Evolutionary conservation across 2,888 invertebrate species (phyloP), one percentile per base, ranked within the genome.

Genomic region (Diploptera punctata): DNA sequence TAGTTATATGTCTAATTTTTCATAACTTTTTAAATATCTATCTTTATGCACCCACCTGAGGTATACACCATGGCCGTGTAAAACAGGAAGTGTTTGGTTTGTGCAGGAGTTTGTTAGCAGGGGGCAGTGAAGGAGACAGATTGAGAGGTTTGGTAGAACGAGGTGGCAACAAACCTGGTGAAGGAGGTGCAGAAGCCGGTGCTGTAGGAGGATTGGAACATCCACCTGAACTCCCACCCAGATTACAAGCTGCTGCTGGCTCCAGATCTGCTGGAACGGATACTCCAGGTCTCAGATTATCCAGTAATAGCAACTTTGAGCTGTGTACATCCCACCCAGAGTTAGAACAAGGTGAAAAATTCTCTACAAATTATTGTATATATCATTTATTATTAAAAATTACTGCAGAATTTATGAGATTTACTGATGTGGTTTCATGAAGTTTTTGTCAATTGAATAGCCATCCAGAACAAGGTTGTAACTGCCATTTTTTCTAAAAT

Each of bases 221-320:
- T 76, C 85, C 93, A 0, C 95, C 95, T 0, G 95, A 95, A 81
- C 86, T 95, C 81, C 95, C 95, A 0, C 93, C 95, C 0, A 84
- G 95, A 75, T 80, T 81, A 10, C 84, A 87, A 73, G 79, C 81
- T 24, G 77, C 79, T 2, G 80, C 80, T 3, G 79, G 80, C 9
- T 75, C 76, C 16, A 38, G 71, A 19, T 54, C 67, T 33, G 76
- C 76, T 31, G 75, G 75, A 9, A 70, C 75, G 9, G 76, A 73
- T 18, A 82, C 89, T 16, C 82, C 84, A 19, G 86, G 85, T 0
- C 89, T 90, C 77, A 84, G 93, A 61, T 86, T 92, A 5, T 85
- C 90, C 44, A 91, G 91, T 78, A 90, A 90, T 75, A 93, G 93
- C 80, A 93, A 92, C 82, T 87, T 90, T 76, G 93, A 94, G 79